These are phyloP conservation scores for Periophthalmodon schlosseri DNA, from an alignment of 2,113 vertebrate genomes.

Conservation along the genomic window DNA sequence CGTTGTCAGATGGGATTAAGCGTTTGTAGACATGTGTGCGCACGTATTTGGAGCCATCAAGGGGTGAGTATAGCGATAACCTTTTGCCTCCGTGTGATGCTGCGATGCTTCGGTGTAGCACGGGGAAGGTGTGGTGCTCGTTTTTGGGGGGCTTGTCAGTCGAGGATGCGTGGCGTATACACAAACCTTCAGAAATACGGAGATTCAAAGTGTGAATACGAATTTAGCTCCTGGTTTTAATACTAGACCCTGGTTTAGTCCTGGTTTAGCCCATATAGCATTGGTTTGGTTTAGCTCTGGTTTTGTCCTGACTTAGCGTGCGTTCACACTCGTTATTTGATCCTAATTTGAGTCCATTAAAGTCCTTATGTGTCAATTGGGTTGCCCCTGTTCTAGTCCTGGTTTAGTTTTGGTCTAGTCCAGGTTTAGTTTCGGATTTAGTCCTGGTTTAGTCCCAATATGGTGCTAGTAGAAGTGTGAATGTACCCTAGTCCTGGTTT, in stretches of 20 bases:
- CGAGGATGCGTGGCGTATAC: not conserved
- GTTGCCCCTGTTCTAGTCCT: not conserved
- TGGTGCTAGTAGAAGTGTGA: no score
- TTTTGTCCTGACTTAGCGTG: not conserved
- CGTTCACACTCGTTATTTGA: not conserved
- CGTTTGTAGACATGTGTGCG: constrained; percentile 74
- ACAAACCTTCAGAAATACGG: no score
- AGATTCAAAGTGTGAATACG: not conserved
- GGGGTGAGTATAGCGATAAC: constrained; percentile 70
- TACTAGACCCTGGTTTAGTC: not conserved
- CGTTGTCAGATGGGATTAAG: constrained; percentile 72
- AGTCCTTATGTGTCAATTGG: no score
- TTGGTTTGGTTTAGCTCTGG: no score
- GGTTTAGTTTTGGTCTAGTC: not conserved
- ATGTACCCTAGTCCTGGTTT: no score
- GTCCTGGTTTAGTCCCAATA: no score
- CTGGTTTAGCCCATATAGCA: not conserved
- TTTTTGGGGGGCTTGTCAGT: not conserved
- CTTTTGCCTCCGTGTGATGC: not conserved
- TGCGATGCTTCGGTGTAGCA: constrained; percentile 3
- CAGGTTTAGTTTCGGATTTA: no score
- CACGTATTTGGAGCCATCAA: constrained; percentile 81
- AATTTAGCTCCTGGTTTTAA: not conserved
- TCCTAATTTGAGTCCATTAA: no score
- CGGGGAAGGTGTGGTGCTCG: constrained; percentile 18